A percentile compares a stretch with the other conserved stretches of the same genome.
These are phyloP conservation scores for Drosophila mulleri DNA, from an alignment of 2,888 invertebrate genomes.

Conservation along the genomic window DNA sequence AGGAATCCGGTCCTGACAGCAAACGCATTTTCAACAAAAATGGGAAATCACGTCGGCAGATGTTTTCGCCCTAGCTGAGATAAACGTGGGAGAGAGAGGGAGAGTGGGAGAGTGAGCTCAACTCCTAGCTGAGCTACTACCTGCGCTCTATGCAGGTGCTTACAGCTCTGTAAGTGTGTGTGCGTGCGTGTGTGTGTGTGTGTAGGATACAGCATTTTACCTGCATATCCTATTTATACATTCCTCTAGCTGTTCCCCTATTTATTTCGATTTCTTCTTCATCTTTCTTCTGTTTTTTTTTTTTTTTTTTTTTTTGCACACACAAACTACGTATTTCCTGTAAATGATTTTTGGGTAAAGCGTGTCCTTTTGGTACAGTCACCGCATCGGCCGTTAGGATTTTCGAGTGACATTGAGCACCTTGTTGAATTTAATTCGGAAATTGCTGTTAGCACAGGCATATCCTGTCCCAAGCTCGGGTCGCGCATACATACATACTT, in stretches of 20 bases:
- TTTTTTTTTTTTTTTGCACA: constrained; percentile 56
- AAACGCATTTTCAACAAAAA: constrained; percentile 54
- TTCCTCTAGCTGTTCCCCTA: constrained; percentile 41
- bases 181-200: constrained; percentile 11
- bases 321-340: constrained; percentile 68
- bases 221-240: constrained; percentile 72
- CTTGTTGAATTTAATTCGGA: constrained; percentile 50
- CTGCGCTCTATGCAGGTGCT: constrained; percentile 69
- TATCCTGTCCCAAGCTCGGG: constrained; percentile 23
- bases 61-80: constrained; percentile 64
- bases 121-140: constrained; percentile 53
- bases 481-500: constrained; percentile 16
- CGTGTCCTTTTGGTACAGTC: constrained; percentile 51
- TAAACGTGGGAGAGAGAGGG: constrained; percentile 38
- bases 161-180: not conserved
- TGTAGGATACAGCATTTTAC: constrained; percentile 41
- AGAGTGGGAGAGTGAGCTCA: constrained; percentile 1
- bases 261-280: constrained; percentile 8
- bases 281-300: no score
- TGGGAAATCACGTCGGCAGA: constrained; percentile 76
- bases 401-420: constrained; percentile 39
- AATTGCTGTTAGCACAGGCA: constrained; percentile 23
- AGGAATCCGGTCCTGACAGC: constrained; percentile 60
- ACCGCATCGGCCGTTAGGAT: constrained; percentile 19
- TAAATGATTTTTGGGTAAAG: constrained; percentile 33